Percentiles rank a stretch among this genome's conserved stretches.
phyloP scores from a whole-genome alignment of 2,797 vertebrate species.

The Chloroceryle amazona region DNA sequence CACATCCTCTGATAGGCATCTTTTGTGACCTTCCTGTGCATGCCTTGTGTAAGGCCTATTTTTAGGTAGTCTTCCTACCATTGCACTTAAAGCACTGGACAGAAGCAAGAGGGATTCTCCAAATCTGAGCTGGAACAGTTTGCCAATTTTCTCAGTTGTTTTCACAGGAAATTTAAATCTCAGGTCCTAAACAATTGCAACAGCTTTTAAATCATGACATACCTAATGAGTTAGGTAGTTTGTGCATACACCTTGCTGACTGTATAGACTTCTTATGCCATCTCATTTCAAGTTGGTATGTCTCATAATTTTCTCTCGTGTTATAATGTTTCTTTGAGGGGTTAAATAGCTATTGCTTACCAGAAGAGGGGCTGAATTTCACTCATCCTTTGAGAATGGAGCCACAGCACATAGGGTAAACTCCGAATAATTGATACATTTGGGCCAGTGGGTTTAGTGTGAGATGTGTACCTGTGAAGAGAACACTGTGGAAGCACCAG shows the following conservation, averaged over 20 bases:
- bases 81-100: neutral
- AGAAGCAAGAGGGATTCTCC: neutral
- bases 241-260: neutral
- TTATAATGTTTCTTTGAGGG: neutral
- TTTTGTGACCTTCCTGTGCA: accelerated
- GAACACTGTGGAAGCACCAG: neutral
- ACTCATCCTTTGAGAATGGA: neutral
- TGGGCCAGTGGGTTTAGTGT: neutral
- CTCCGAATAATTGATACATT: accelerated
- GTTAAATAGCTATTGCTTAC: neutral
- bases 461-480: neutral
- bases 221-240: neutral
- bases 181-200: neutral
- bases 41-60: neutral
- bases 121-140: neutral
- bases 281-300: neutral
- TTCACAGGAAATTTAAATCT: neutral
- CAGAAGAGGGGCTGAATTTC: neutral
- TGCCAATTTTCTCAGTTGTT: neutral
- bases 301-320: neutral
- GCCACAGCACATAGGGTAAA: neutral
- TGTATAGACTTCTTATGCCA: neutral
- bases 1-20: accelerated
- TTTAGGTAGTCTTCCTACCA: neutral
- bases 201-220: neutral